Evolutionary conservation across 53 echinoderm and acorn worm species (phyloP), one percentile per base, ranked within the genome.

Genomic region (Paelopatides confundens): DNA sequence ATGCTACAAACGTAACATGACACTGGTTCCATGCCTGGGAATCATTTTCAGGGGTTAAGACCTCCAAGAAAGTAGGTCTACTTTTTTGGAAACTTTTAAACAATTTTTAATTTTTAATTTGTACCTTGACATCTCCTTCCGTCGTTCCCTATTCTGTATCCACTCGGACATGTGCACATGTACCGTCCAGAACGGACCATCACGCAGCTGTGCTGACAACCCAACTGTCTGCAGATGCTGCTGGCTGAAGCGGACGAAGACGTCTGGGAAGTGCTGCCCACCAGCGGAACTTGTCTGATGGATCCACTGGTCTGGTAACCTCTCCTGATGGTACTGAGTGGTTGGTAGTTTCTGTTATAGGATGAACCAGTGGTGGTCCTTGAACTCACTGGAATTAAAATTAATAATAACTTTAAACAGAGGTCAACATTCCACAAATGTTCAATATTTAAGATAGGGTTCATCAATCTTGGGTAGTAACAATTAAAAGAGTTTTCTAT

Each of bases 151-250:
- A 96, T 21, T 53, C 85, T 71, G 82, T 93, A 96, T 14, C 97
- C 97, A 15, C 91, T 71, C 34, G 97, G 97, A 85, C 97, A 96
- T 1, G 88, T 88, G 63, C 97, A 96, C 34, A 50, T 86, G 35
- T 87, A 86, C 23, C 85, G 84, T 28, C 95, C 95, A 40, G 82
- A 89, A 28, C 58, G 40, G 21, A 67, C 63, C 33, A 87, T 86
- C 11, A 71, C 89, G 86, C 95, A 95, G 37, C 85, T 69, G 58
- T 91, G 93, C 68, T 90, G 83, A 54, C 95, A 95, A 5, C 93
- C 95, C 78, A 85, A 54, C 14, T 85, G 39, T 63, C 81, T 78
- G 78, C 95, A 95, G 65, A 87, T 88, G 32, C 65, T 86, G 31
- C 43, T n/a, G 0, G 71, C 40, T 34, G 86, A 82, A 0, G 65